Base-by-base conservation (phyloP, 2,888 invertebrate genomes). In the Empis livida region DNA sequence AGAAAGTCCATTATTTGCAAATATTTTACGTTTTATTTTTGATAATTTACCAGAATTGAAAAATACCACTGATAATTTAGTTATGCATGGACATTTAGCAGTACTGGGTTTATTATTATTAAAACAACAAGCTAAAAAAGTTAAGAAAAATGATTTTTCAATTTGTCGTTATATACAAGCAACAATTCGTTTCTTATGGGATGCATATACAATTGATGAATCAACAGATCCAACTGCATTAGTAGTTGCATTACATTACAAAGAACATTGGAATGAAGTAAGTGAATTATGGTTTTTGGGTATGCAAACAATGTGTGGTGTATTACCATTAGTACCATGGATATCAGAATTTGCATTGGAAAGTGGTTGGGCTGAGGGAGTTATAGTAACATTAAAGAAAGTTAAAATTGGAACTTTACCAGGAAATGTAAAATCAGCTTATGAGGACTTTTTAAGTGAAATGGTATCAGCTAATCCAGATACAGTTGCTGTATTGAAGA, bases 301-400 rank as follows among this genome's bases (percentile, higher is more conserved):
- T 17, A 90, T 93, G 89, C 92, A 92, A 65, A 91, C 92, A 2
- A 83, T 93, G 76, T 81, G 88, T 59, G 80, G 82, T 31, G 81
- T 91, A 1, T 68, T 92, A 38, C 79, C 86, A 15, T 76, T 82
- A 51, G 78, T 91, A 51, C 88, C 90, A 5, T 91, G 91, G 91
- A 80, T 91, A 52, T 87, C 88, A 0, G 89, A 91, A 59, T 91
- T 91, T 68, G 84, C 89, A 5, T 82, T 92, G 50, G 92, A 92
- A 59, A 90, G 90, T 63, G 92, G 92, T n/a, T 93, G 92, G 90
- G 85, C 88, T 5, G 83, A 88, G 62, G 91, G 90, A 11, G 90
- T 92, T 47, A 75, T 89, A 45, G 82, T 82, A 59, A 84, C 84
- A 56, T 72, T 93, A 54, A 79, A 80, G 53, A 85, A 87, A 70